A percentile compares a stretch with the other conserved stretches of the same genome.
These are phyloP conservation scores for Styela clava DNA, from an alignment of 23 tunicate species.

Conservation along the genomic window DNA sequence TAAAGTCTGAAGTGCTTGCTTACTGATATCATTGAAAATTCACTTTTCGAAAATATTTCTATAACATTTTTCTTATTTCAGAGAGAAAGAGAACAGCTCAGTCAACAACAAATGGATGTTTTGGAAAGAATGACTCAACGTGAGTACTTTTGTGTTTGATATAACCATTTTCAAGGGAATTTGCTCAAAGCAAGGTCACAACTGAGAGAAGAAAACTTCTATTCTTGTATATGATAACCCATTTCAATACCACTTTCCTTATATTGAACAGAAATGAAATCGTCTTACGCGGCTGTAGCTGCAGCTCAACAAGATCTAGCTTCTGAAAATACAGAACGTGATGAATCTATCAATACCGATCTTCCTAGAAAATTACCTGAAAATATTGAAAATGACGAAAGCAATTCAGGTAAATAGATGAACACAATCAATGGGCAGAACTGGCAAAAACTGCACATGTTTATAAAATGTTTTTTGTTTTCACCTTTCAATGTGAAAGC, in stretches of 20 bases:
- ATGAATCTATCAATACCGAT: background rate
- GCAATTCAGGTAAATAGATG: background rate
- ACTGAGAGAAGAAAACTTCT: too few species aligned
- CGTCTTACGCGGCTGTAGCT: background rate
- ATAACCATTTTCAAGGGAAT: too few species aligned
- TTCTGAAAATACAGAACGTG: background rate
- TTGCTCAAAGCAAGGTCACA: too few species aligned
- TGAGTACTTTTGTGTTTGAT: background rate
- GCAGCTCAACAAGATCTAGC: background rate
- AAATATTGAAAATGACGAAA: background rate
- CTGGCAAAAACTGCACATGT: too few species aligned
- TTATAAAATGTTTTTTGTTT: too few species aligned
- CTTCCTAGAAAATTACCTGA: background rate
- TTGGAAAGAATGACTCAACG: slow-evolving; percentile 56
- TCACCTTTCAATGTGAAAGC: too few species aligned
- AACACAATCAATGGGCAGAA: too few species aligned
- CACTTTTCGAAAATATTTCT: too few species aligned
- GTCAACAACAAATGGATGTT: slow-evolving; percentile 46
- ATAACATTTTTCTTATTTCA: background rate
- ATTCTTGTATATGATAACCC: too few species aligned
- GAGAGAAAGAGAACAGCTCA: slow-evolving; percentile 19
- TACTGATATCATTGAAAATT: too few species aligned
- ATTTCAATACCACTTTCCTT: too few species aligned
- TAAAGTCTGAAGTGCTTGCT: too few species aligned
- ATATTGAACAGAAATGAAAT: slow-evolving; percentile 6